A percentile compares a stretch with the other conserved stretches of the same genome.
Evolutionary conservation across 2,888 invertebrate species (phyloP).

Genomic region (Saturnia japonica): DNA sequence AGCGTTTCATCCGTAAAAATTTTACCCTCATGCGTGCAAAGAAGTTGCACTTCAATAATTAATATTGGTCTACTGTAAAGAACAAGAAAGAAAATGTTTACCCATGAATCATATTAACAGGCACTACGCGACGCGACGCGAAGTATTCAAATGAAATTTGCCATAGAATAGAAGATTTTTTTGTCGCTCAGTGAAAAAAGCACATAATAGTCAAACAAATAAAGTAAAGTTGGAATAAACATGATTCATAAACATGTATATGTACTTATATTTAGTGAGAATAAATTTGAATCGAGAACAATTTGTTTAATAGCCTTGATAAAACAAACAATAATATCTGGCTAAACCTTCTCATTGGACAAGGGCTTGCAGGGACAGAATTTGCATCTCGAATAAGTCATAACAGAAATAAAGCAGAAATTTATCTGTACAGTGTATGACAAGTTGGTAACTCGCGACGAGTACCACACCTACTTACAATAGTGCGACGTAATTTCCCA

Average conservation of each 20-base stretch:
- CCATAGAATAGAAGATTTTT: too few species aligned
- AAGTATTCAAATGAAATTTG: too few species aligned
- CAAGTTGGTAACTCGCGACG: background rate
- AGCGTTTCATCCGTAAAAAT: too few species aligned
- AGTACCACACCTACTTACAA: conserved; percentile 7
- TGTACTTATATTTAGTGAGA: background rate
- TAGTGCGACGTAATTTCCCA: conserved; percentile 18
- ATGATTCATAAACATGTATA: background rate
- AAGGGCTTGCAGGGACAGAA: background rate
- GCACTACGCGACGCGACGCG: too few species aligned
- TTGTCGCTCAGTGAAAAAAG: too few species aligned
- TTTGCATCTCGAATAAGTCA: conserved; percentile 11
- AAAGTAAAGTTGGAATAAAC: background rate
- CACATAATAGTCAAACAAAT: background rate
- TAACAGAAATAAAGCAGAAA: conserved; percentile 8
- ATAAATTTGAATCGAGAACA: background rate
- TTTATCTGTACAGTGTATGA: background rate
- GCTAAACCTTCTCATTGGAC: background rate
- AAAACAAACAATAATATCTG: background rate
- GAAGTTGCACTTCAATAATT: too few species aligned
- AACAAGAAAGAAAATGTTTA: too few species aligned
- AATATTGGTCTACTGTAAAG: too few species aligned
- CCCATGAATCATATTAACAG: too few species aligned
- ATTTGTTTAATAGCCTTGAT: background rate
- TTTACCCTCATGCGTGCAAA: too few species aligned